Base-by-base conservation (phyloP, 2,888 invertebrate genomes). In the Deroplatys truncata region DNA sequence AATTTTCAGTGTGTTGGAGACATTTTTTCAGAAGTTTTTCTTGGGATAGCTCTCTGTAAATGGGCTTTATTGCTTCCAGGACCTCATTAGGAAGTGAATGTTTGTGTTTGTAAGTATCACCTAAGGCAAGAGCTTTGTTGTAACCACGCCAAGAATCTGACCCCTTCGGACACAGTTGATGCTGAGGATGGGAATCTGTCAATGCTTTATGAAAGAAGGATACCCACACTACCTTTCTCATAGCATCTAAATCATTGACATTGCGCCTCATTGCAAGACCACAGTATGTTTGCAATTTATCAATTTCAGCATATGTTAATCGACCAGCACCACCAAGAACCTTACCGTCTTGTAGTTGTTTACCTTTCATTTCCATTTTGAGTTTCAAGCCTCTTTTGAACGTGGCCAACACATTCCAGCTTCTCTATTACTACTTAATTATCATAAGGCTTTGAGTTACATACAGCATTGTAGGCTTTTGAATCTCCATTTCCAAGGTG, bases 1-100 rank as follows among this genome's bases (percentile, higher is more conserved):
- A 84, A 72, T 89, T 89, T 49, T 90, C 88, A 49, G 88, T 90
- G 15, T 25, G 20, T 16, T 84, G 84, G n/a, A 90, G 49, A 88
- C 90, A 89, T 83, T 88, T 90, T 85, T 88, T 28, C 25, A 89
- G 43, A 25, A 90, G 82, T 25, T 13, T 28, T 16, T 20, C 31
- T 31, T 35, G 35, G 2, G 35, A 35, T 9, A 35, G 35, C 35
- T 9, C 35, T 35, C 35, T 8, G 35, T 35, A 35, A 35, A 35
- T 35, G 35, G 31, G 31, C 31, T 31, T 9, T 35, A 35, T 5
- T 35, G 8, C 35, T 35, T 35, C 35, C 35, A 35, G 35, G 35
- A 35, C 35, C 8, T 35, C 35, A 35, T 35, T 35, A 35, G 35
- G 35, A 35, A 35, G 8, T 35, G 35, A 35, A 35, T 35, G 5